Conservation (phyloP, 2,888 invertebrate species). For the Pseudoips prasinana region DNA sequence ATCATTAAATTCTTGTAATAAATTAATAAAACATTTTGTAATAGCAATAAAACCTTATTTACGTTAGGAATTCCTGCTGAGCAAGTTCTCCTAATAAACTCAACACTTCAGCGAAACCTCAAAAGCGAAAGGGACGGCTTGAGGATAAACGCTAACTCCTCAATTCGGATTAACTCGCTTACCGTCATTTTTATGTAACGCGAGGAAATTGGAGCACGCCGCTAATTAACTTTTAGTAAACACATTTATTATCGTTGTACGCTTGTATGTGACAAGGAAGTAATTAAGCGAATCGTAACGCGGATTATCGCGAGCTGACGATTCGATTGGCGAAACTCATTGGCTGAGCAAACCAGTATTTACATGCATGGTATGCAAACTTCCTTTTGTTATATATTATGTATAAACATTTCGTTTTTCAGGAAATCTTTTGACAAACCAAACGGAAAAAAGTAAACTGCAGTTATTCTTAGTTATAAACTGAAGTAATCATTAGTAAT, state of each 20-base stretch:
- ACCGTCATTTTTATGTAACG: conserved; percentile 23
- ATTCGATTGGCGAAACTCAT: too few relatives aligned
- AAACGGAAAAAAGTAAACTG: too few relatives aligned
- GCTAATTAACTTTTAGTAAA: conserved; percentile 13
- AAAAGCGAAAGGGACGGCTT: conserved; percentile 43
- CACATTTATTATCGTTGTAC: conserved; percentile 17
- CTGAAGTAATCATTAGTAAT: too few relatives aligned
- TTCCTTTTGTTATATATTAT: too few relatives aligned
- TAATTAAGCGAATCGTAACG: conserved; percentile 20
- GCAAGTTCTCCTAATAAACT: conserved; percentile 33
- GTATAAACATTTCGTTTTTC: too few relatives aligned
- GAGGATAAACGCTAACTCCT: conserved; percentile 43
- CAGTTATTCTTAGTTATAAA: too few relatives aligned
- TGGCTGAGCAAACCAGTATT: too few relatives aligned
- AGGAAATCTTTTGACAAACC: too few relatives aligned
- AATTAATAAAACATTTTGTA: too few relatives aligned
- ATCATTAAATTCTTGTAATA: too few relatives aligned
- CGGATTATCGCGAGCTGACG: conserved; percentile 14
- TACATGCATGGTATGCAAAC: not conserved
- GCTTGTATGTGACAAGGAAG: conserved; percentile 22
- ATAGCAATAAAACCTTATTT: too few relatives aligned
- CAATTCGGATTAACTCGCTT: conserved; percentile 16
- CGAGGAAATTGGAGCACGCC: conserved; percentile 22
- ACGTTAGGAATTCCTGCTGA: too few relatives aligned
- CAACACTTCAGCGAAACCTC: conserved; percentile 43